Evolutionary conservation across 2,113 vertebrate species (phyloP).

Genomic region (Riparia riparia): DNA sequence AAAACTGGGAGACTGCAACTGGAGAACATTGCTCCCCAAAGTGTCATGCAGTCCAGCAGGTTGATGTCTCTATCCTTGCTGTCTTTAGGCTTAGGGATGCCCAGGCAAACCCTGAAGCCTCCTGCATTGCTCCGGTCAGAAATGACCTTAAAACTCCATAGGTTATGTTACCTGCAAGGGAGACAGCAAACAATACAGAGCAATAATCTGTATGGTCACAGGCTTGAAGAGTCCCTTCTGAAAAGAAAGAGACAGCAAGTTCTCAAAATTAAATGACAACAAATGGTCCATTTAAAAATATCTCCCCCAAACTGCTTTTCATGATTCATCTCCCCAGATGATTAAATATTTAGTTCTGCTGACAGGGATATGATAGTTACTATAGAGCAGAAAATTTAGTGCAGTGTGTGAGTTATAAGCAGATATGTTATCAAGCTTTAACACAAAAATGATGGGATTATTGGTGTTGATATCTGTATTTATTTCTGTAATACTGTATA

Average conservation of each 20-base stretch:
- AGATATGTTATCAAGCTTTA: constrained; percentile 54
- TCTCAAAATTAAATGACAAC: constrained; percentile 35
- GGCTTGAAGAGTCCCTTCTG: background rate
- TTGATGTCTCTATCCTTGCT: background rate
- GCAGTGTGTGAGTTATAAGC: constrained; percentile 18
- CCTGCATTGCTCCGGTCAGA: background rate
- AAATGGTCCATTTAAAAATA: constrained; percentile 19
- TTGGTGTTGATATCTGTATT: constrained; percentile 44
- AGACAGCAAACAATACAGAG: background rate
- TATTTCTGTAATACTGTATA: constrained; percentile 1
- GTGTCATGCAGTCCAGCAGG: background rate
- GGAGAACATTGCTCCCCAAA: background rate
- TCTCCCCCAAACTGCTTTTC: constrained; percentile 38
- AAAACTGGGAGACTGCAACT: background rate
- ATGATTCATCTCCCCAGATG: constrained; percentile 42
- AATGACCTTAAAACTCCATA: accelerated
- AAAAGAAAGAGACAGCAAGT: background rate
- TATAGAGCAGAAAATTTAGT: constrained; percentile 43
- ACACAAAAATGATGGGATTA: constrained; percentile 44
- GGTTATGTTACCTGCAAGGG: background rate
- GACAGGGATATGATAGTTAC: constrained; percentile 34
- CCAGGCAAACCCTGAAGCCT: background rate
- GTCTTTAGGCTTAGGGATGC: background rate
- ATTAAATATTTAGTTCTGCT: constrained; percentile 57
- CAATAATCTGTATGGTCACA: background rate